These are phyloP conservation scores for Pachypeltis micranthus DNA, from an alignment of 1,140 invertebrate genomes.

Conservation along the genomic window DNA sequence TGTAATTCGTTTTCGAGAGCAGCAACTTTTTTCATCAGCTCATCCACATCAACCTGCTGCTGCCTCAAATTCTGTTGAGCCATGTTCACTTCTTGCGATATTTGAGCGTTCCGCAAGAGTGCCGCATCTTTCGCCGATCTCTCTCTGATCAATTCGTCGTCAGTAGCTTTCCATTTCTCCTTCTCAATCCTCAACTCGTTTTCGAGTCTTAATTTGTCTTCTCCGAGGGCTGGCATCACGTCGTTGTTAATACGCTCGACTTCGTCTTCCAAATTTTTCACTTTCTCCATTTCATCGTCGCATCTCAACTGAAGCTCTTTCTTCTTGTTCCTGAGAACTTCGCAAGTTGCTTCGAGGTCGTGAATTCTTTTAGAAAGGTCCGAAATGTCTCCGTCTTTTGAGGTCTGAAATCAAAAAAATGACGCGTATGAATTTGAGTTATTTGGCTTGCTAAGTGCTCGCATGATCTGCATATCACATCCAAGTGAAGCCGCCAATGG, in stretches of 20 bases:
- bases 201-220: conserved; percentile 22
- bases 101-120: conserved; percentile 65
- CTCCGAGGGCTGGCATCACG: background rate
- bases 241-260: background rate
- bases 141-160: conserved; percentile 30
- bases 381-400: conserved; percentile 10
- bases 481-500: too few relatives aligned
- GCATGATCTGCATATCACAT: too few relatives aligned
- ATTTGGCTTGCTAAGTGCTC: too few relatives aligned
- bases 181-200: conserved; percentile 30
- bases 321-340: background rate
- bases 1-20: conserved; percentile 33
- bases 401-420: conserved; percentile 1
- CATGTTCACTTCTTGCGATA: conserved; percentile 67
- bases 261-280: conserved; percentile 2
- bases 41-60: conserved; percentile 45
- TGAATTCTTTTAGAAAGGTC: conserved; percentile 8
- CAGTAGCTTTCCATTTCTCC: conserved; percentile 31
- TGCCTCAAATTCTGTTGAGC: conserved; percentile 54
- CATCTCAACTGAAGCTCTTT: background rate
- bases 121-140: conserved; percentile 52
- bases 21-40: conserved; percentile 38
- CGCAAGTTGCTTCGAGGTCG: conserved; percentile 5
- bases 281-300: conserved; percentile 1
- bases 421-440: too few relatives aligned